Evolutionary conservation across 2,888 invertebrate genomes (phyloP).

Genomic region (Desoria tigrina): DNA sequence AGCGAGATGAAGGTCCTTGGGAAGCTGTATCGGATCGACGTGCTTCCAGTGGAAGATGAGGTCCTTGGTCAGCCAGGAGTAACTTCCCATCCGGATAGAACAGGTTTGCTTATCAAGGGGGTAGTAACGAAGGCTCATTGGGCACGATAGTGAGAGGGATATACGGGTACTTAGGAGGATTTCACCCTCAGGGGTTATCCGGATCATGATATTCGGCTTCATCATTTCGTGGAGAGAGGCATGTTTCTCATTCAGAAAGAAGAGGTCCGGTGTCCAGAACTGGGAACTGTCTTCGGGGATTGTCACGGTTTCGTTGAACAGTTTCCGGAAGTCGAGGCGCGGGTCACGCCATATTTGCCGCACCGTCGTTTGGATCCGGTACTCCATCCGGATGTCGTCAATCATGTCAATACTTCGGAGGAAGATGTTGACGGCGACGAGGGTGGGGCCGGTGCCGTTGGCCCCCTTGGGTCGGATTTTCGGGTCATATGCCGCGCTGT

Average conservation of each 20-base stretch:
- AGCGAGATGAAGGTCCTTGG: background rate
- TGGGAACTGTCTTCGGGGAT: slow-evolving; percentile 15
- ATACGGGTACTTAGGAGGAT: slow-evolving; percentile 22
- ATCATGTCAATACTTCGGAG: slow-evolving; percentile 17
- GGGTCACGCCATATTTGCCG: slow-evolving; percentile 11
- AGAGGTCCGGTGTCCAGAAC: slow-evolving; percentile 17
- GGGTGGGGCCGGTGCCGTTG: slow-evolving; percentile 11
- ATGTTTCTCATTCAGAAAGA: slow-evolving; percentile 14
- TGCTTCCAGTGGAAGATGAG: slow-evolving; percentile 10
- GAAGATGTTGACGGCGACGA: slow-evolving; percentile 12
- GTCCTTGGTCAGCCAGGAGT: slow-evolving; percentile 1
- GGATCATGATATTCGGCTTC: slow-evolving; percentile 21
- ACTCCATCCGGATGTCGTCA: slow-evolving; percentile 22
- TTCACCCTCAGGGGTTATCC: slow-evolving; percentile 21
- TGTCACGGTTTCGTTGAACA: background rate
- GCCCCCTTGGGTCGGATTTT: slow-evolving; percentile 8
- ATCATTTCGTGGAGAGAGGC: slow-evolving; percentile 8
- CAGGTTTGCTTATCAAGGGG: slow-evolving; percentile 39
- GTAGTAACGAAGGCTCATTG: slow-evolving; percentile 28
- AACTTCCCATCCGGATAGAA: slow-evolving; percentile 15
- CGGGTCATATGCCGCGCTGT: slow-evolving; percentile 6
- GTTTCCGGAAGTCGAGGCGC: background rate
- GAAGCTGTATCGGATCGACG: slow-evolving; percentile 7
- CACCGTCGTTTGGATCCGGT: slow-evolving; percentile 12
- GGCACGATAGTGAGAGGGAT: slow-evolving; percentile 30